Percentiles rank a stretch among this genome's conserved stretches.
Conservation (phyloP, 2,797 vertebrate genomes). For the Aulostomus chinensis region DNA sequence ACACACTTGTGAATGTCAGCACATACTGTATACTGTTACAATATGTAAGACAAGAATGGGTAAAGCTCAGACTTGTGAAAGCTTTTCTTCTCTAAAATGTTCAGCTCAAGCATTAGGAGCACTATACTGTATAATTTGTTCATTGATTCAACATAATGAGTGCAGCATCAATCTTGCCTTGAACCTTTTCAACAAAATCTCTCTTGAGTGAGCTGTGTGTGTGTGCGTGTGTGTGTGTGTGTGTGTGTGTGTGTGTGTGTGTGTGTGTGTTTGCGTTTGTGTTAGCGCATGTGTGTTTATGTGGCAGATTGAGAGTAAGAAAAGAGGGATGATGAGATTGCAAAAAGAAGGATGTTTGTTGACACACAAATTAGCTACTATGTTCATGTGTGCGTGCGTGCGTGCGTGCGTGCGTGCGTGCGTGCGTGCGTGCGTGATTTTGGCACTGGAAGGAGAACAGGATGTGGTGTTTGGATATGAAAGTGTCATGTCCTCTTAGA, state of each 20-base stretch:
- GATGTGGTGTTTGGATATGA: conserved; percentile 54
- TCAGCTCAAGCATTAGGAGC: not conserved
- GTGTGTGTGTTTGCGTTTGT: too few relatives aligned
- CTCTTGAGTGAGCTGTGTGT: not conserved
- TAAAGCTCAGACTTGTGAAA: too few relatives aligned
- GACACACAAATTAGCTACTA: conserved; percentile 7
- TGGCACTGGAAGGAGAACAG: conserved; percentile 50
- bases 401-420: conserved; percentile 6
- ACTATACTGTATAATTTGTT: conserved; percentile 10
- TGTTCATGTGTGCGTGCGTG: conserved; percentile 5
- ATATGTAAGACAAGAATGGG: not conserved
- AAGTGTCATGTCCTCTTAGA: conserved; percentile 41
- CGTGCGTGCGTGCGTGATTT: conserved; percentile 18
- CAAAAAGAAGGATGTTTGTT: conserved; percentile 21
- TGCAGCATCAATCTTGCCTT: conserved; percentile 13
- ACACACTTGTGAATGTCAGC: conserved; percentile 1
- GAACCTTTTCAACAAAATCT: conserved; percentile 1
- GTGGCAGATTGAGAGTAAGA: not conserved
- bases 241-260: too few relatives aligned
- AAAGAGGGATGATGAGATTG: not conserved
- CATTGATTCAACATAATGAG: conserved; percentile 32
- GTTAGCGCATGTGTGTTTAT: conserved; percentile 1
- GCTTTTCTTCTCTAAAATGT: too few relatives aligned
- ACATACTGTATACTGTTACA: not conserved
- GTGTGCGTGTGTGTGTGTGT: too few relatives aligned